Evolutionary conservation across 2,113 vertebrate genomes (phyloP), one percentile per base, ranked within the genome.

Genomic region (Dipodomys stephensi): DNA sequence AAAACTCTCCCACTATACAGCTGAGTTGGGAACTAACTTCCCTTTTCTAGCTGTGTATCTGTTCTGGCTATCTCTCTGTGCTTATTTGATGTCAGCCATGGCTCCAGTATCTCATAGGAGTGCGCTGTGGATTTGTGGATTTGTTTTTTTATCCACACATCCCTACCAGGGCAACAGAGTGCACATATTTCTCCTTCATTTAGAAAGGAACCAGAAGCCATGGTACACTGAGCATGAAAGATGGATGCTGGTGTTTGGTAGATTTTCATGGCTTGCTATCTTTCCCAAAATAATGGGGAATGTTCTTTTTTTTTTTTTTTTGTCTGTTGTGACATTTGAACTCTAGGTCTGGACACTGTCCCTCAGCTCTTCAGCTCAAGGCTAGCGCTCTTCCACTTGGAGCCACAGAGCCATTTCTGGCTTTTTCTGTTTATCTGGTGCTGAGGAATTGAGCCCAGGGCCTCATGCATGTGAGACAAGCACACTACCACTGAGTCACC

Each of bases 11-110:
- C 23, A 91, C 7, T 0, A 1, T 18, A 7, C 19, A 78, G 19
- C 22, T 8, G 23, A 23, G 3, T 5, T 68, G 35, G 7, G 15
- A 15, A 0, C 35, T 32, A 16, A 2, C 0, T 9, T 1, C 13
- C 18, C 53, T 73, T 78, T 64, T 53, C 28, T 12, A 71, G 39
- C 27, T 16, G 15, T 0, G 1, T 0, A 6, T 32, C 15, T 76
- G 39, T 30, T 13, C 9, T 18, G 53, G 19, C 53, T 13, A 49
- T 49, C 49, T 49, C 12, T 12, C 32, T 87, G 12, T 68, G 39
- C 39, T 9, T 12, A 5, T n/a, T 27, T 65, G n/a, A 27, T 74
- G 35, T 78, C 15, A 80, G 44, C 6, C 57, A 53, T 32, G 3
- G 25, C 23, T 16, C n/a, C 13, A 25, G 39, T 7, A 22, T 88